Percentiles rank a stretch among this genome's conserved stretches.
These are phyloP conservation scores for Henicopernis longicauda DNA, from an alignment of 2,113 vertebrate species.

Conservation along the genomic window DNA sequence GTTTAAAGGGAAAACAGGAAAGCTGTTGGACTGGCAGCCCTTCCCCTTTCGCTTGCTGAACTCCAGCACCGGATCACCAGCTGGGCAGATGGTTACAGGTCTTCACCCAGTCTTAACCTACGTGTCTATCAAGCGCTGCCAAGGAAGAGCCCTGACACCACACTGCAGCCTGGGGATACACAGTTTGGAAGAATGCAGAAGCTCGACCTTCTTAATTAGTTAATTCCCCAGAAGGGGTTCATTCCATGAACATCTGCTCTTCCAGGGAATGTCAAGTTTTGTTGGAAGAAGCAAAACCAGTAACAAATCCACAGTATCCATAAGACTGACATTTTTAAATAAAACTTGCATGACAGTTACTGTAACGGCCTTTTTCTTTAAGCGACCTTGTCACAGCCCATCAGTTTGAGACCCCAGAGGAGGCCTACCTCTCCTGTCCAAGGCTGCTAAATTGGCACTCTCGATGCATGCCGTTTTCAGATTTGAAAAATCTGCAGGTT, in stretches of 20 bases:
- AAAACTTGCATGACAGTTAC: background rate
- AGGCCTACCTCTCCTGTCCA: background rate
- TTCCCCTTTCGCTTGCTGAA: background rate
- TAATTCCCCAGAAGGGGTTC: conserved; percentile 33
- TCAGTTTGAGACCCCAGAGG: background rate
- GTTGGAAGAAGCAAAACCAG: background rate
- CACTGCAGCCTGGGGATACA: background rate
- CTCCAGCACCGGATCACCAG: background rate
- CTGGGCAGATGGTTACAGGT: background rate
- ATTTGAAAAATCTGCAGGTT: background rate
- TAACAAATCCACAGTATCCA: background rate
- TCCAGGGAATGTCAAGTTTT: background rate
- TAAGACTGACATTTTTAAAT: background rate
- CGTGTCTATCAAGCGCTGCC: background rate
- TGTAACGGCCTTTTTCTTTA: background rate
- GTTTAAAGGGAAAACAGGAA: background rate
- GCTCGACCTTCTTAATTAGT: conserved; percentile 27
- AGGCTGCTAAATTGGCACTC: accelerated
- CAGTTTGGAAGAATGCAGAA: background rate
- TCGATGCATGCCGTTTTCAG: background rate
- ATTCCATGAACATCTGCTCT: background rate
- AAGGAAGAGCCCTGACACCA: background rate
- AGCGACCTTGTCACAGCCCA: background rate
- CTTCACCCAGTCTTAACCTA: background rate
- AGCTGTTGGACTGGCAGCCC: background rate